Percentiles rank a stretch among this genome's conserved stretches.
Conservation (phyloP, 2,113 vertebrate genomes). For the Typhlomys cinereus region DNA sequence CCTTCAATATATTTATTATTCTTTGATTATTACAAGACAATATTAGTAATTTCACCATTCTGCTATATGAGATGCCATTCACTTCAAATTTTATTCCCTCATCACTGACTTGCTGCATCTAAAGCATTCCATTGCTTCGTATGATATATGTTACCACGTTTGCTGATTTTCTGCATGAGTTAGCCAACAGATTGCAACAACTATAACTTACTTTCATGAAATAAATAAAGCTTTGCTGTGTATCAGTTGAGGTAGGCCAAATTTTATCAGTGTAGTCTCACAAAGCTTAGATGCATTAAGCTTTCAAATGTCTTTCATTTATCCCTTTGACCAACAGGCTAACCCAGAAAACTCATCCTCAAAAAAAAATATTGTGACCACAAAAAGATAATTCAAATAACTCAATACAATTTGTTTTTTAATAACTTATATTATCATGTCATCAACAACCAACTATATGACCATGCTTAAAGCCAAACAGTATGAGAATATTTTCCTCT, state of each 20-base stretch:
- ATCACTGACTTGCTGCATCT: neutral
- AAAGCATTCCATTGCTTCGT: neutral
- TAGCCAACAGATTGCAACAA: neutral
- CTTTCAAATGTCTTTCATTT: neutral
- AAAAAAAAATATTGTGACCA: neutral
- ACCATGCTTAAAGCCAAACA: neutral
- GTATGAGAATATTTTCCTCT: neutral
- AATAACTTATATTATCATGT: neutral
- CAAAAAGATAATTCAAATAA: neutral
- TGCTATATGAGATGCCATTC: neutral
- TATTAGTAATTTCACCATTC: neutral
- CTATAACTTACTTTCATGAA: neutral
- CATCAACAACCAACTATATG: neutral
- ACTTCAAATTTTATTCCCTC: neutral
- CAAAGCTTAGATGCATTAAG: neutral
- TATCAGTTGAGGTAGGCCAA: neutral
- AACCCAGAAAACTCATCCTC: neutral
- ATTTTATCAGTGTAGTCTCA: neutral
- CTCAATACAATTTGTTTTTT: neutral
- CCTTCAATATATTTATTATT: neutral
- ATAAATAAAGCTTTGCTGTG: neutral
- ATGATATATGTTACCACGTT: neutral
- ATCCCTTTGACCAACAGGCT: neutral
- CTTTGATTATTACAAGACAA: neutral
- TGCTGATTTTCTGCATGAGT: neutral